These are phyloP conservation scores for Apodemia mormo DNA, from an alignment of 2,888 invertebrate species.

Conservation along the genomic window DNA sequence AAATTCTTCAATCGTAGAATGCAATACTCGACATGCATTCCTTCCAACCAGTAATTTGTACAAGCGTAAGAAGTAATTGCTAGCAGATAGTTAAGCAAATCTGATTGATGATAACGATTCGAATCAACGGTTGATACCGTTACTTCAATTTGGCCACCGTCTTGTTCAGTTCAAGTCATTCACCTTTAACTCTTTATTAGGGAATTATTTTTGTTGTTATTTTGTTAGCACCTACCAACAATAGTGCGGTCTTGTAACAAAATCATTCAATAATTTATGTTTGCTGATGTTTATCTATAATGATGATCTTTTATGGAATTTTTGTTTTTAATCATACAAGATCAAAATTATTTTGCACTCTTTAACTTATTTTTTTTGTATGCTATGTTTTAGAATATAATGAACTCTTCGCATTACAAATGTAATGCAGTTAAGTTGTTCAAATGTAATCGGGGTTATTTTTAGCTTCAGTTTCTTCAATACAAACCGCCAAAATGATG, in stretches of 20 bases:
- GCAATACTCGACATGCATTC: slow-evolving; percentile 47
- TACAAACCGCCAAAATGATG: slow-evolving; percentile 65
- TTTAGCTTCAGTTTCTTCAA: slow-evolving; percentile 48
- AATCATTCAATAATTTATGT: no score
- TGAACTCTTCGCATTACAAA: slow-evolving; percentile 56
- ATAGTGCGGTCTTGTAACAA: neutral
- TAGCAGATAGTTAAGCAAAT: slow-evolving; percentile 78
- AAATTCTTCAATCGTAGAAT: neutral
- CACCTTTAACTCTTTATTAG: slow-evolving; percentile 47
- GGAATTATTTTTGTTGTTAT: slow-evolving; percentile 13
- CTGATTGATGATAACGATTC: slow-evolving; percentile 78
- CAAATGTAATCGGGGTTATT: slow-evolving; percentile 35
- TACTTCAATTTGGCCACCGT: slow-evolving; percentile 76
- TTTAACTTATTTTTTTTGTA: neutral
- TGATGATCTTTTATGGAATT: no score
- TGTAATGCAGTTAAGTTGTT: slow-evolving; percentile 52
- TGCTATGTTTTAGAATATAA: slow-evolving; percentile 15
- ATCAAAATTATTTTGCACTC: neutral
- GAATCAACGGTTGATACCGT: slow-evolving; percentile 59
- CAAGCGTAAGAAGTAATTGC: slow-evolving; percentile 65
- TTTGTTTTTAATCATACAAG: neutral
- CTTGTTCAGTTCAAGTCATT: slow-evolving; percentile 61
- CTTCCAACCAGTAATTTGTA: slow-evolving; percentile 53
- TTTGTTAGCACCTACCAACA: neutral
- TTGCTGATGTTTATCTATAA: no score